phyloP scores from a whole-genome alignment of 2,888 invertebrate species.

The Stenolophus ochropezus region DNA sequence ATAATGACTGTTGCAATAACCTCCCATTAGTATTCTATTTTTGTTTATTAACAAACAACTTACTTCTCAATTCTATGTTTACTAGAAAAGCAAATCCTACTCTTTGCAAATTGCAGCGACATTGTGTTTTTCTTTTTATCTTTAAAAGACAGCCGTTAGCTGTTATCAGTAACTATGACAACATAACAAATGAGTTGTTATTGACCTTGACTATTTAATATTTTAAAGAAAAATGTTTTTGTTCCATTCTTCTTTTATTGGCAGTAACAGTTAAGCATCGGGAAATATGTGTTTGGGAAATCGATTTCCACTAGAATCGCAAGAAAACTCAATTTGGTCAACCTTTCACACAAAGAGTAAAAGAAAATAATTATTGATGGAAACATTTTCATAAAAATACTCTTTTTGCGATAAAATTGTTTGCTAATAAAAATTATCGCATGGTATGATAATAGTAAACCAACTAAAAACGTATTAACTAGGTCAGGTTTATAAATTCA shows the following conservation, averaged over 20 bases:
- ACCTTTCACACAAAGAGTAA: slow-evolving; percentile 22
- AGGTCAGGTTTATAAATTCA: slow-evolving; percentile 16
- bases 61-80: not conserved
- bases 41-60: not conserved
- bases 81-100: too few relatives aligned
- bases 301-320: slow-evolving; percentile 31
- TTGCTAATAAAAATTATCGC: not conserved
- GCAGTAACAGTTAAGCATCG: slow-evolving; percentile 13
- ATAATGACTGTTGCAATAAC: too few relatives aligned
- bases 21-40: too few relatives aligned
- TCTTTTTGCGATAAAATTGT: not conserved
- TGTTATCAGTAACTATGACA: not conserved
- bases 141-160: not conserved
- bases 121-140: not conserved
- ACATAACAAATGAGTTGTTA: not conserved
- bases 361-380: slow-evolving; percentile 37
- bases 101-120: too few relatives aligned
- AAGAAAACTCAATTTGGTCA: slow-evolving; percentile 43
- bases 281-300: slow-evolving; percentile 11
- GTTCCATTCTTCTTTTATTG: slow-evolving; percentile 7
- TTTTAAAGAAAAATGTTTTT: not conserved
- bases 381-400: not conserved
- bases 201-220: not conserved
- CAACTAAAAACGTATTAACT: not conserved
- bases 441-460: not conserved